Conservation (phyloP, 2,113 vertebrate genomes). For the Alectura lathami region DNA sequence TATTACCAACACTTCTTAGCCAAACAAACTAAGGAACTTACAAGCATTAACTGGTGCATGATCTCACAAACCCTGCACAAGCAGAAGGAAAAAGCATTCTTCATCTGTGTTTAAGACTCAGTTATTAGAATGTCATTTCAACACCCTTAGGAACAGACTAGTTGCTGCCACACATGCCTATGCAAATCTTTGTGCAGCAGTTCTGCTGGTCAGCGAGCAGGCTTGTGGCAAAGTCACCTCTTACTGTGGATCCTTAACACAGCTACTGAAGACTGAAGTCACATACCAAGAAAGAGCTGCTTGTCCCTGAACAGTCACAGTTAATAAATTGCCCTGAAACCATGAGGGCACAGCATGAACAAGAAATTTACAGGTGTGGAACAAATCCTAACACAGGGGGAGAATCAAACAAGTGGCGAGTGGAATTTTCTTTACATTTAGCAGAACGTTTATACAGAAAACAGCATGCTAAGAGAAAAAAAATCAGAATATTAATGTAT, state of each 20-base stretch:
- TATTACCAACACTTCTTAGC: not conserved
- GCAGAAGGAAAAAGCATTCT: not conserved
- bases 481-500: conserved; percentile 9
- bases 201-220: not conserved
- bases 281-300: not conserved
- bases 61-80: not conserved
- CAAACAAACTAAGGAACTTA: not conserved
- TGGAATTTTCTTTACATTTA: conserved; percentile 54
- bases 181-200: not conserved
- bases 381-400: not conserved
- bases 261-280: not conserved
- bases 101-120: not conserved
- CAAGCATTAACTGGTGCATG: not conserved
- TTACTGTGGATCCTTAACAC: not conserved
- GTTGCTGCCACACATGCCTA: rapidly evolving
- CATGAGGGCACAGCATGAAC: not conserved
- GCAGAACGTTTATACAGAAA: conserved; percentile 61
- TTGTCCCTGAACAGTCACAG: not conserved
- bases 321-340: conserved; percentile 13
- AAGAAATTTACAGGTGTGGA: not conserved
- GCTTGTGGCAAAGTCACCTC: not conserved
- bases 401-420: conserved; percentile 24
- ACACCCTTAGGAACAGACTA: rapidly evolving
- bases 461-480: conserved; percentile 53
- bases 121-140: not conserved